Percentiles rank a stretch among this genome's conserved stretches.
Evolutionary conservation across 2,888 invertebrate genomes (phyloP).

Genomic region (Chironomus tentans): DNA sequence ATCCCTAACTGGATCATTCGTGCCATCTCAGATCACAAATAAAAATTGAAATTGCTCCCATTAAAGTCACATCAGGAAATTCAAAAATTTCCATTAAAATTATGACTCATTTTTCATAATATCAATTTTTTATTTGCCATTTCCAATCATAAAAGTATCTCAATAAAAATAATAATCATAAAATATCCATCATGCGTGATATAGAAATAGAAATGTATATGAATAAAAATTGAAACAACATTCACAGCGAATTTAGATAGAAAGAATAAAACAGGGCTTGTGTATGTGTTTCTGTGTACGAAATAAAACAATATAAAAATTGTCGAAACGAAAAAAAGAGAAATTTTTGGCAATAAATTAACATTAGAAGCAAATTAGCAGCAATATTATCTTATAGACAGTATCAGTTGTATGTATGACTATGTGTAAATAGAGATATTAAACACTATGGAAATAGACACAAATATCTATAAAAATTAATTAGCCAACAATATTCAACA

Average conservation of each 20-base stretch:
- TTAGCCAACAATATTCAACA: conserved; percentile 24
- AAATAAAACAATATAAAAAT: no score
- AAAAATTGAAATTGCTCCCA: no score
- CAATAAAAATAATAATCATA: conserved; percentile 41
- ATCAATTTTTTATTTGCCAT: no score
- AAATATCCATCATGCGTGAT: conserved; percentile 30
- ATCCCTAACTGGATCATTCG: no score
- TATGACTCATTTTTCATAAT: no score
- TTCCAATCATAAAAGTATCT: no score
- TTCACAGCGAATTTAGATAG: neutral
- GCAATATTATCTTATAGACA: no score
- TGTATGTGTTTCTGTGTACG: no score
- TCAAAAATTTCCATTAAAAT: no score
- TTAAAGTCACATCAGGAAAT: no score
- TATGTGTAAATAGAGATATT: conserved; percentile 5
- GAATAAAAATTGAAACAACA: neutral
- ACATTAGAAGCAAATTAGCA: neutral
- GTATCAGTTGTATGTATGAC: neutral
- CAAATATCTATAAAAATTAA: conserved; percentile 26
- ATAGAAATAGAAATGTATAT: conserved; percentile 14
- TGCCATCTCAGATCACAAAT: no score
- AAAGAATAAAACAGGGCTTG: neutral
- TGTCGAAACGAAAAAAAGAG: neutral
- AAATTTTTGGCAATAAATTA: neutral
- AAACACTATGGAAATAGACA: conserved; percentile 4